Evolutionary conservation across 2,113 vertebrate species (phyloP).

Genomic region (Struthio camelus): DNA sequence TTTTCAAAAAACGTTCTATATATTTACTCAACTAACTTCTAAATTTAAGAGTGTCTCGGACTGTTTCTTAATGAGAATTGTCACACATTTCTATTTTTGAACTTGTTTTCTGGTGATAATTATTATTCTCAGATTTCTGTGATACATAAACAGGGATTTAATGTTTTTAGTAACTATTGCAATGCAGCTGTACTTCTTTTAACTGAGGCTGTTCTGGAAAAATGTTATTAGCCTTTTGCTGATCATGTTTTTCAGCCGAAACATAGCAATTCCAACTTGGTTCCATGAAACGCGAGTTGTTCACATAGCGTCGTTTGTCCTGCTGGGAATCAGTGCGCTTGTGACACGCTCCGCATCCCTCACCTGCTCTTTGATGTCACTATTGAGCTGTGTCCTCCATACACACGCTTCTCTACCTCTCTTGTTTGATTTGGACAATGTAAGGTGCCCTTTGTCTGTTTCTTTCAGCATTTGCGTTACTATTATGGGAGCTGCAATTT

Average conservation of each 20-base stretch:
- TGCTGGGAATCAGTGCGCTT: neutral
- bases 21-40: neutral
- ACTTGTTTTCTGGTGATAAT: neutral
- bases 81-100: neutral
- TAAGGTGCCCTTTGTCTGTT: neutral
- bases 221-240: neutral
- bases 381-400: neutral
- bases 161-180: neutral
- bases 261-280: neutral
- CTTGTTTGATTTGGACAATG: neutral
- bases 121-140: neutral
- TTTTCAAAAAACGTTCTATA: neutral
- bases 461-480: neutral
- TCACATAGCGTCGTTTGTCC: neutral
- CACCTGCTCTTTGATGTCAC: neutral
- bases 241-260: neutral
- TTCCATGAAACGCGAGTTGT: neutral
- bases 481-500: neutral
- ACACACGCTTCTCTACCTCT: neutral
- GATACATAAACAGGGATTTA: neutral
- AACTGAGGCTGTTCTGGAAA: neutral
- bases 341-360: neutral
- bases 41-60: neutral
- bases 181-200: neutral
- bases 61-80: neutral